Conservation (phyloP, 37 sponge, comb jelly and placozoan species). For the Cliona cf. orientalis region DNA sequence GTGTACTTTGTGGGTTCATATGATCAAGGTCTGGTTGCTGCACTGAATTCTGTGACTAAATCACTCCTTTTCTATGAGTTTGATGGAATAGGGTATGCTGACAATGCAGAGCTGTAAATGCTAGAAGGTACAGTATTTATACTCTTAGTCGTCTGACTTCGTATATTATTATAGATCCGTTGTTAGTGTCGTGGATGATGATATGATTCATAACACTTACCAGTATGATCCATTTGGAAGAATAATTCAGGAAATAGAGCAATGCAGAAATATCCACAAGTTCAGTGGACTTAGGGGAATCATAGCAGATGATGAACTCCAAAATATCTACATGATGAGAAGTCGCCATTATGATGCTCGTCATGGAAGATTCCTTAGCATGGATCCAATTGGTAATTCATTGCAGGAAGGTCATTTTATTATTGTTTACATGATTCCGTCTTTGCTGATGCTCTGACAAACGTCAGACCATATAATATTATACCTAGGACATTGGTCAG, state of each 20-base stretch:
- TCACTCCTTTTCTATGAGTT: slow-evolving; percentile 11
- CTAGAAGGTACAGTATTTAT: background rate
- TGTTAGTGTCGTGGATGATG: slow-evolving; percentile 4
- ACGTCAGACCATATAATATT: no score
- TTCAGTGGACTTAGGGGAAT: slow-evolving; percentile 31
- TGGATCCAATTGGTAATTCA: slow-evolving; percentile 21
- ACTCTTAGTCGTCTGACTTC: background rate
- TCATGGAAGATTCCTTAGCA: slow-evolving; percentile 40
- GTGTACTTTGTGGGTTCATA: slow-evolving; percentile 22
- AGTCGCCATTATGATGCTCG: slow-evolving; percentile 42
- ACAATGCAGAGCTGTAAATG: background rate
- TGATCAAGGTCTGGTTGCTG: slow-evolving; percentile 29
- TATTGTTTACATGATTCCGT: no score
- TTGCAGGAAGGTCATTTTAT: background rate
- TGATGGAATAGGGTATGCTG: slow-evolving; percentile 33
- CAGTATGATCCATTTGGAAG: slow-evolving; percentile 50
- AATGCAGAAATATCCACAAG: background rate
- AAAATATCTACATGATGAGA: slow-evolving; percentile 36
- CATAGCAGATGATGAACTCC: slow-evolving; percentile 13
- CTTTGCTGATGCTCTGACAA: no score
- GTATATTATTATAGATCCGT: slow-evolving; percentile 22
- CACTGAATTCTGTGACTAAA: background rate
- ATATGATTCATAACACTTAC: slow-evolving; percentile 13
- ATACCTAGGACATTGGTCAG: no score
- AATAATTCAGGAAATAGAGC: background rate